Evolutionary conservation across 2,797 vertebrate genomes (phyloP), one percentile per base, ranked within the genome.

Genomic region (Pangasius djambal): DNA sequence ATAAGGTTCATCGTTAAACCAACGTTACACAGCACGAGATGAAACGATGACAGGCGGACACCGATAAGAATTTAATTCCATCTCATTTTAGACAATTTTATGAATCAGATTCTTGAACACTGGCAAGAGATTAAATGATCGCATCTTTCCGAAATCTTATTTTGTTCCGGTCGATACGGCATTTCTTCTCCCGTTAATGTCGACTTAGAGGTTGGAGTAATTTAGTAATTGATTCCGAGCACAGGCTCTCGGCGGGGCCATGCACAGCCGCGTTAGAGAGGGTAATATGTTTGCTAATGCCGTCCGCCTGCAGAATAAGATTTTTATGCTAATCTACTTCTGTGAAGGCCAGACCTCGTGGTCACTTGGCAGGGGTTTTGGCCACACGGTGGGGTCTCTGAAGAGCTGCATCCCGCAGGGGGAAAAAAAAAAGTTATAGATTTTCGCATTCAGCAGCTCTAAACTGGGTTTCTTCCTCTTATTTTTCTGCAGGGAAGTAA

Each of bases 191-290:
- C 97, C 97, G 98, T 99, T 99, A 99, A 99, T 99, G 98, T 98
- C 97, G 97, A 97, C 97, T 98, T 98, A 98, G 97, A 99, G 97
- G 97, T 98, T 97, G 97, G 97, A 98, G 98, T 99, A 98, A 99
- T 99, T 99, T 99, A 98, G 98, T 99, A 99, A 99, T 99, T 99
- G 98, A 99, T 99, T 98, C 98, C 96, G 97, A 97, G 97, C 97
- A 94, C 95, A 95, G 97, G 96, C 94, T 97, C 95, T 96, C 94
- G 94, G 97, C 95, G 97, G 97, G 97, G 97, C 97, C 96, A 79
- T 52, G 86, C 86, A 96, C 96, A 95, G 96, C 97, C 96, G 96
- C 96, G 96, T 97, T 97, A 93, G 96, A 97, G 97, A 97, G 97
- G 97, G 97, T 97, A 97, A 98, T 98, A 98, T 97, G 97, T 98